A percentile compares a stretch with the other conserved stretches of the same genome.
These are phyloP conservation scores for Solea solea DNA, from an alignment of 2,113 vertebrate species.

Conservation along the genomic window DNA sequence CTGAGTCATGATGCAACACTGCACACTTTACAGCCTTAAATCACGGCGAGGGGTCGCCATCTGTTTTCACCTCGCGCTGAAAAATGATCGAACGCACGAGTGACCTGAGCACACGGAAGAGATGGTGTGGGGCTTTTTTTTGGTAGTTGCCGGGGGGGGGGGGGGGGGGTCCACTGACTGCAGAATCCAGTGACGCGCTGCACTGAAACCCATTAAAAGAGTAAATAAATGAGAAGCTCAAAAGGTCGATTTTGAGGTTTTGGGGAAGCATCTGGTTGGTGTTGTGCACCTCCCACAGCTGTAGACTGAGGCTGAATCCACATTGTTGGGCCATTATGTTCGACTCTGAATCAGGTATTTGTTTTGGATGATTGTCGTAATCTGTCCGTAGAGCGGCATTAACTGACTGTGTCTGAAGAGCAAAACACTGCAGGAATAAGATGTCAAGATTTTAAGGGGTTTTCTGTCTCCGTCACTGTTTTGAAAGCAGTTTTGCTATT, in stretches of 20 bases:
- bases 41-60: slow-evolving; percentile 51
- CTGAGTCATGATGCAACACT: slow-evolving; percentile 51
- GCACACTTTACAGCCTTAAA: slow-evolving; percentile 20
- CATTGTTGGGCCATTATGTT: slow-evolving; percentile 9
- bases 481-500: slow-evolving; percentile 3
- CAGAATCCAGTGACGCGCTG: slow-evolving; percentile 29
- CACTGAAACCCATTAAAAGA: slow-evolving; percentile 5
- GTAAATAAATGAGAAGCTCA: slow-evolving; percentile 27
- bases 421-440: slow-evolving; percentile 2
- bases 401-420: neutral
- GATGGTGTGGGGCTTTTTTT: neutral
- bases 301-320: slow-evolving; percentile 7
- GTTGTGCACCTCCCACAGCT: slow-evolving; percentile 20
- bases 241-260: slow-evolving; percentile 27
- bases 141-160: neutral
- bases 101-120: slow-evolving; percentile 29
- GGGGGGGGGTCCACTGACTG: neutral
- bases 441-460: neutral
- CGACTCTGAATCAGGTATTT: neutral
- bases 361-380: neutral
- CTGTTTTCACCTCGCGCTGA: slow-evolving; percentile 58
- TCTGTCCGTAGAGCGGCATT: neutral
- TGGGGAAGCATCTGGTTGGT: slow-evolving; percentile 8
- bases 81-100: slow-evolving; percentile 32
- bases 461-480: slow-evolving; percentile 30